Conservation (phyloP, 2,113 vertebrate genomes). For the Polyodon spathula region DNA sequence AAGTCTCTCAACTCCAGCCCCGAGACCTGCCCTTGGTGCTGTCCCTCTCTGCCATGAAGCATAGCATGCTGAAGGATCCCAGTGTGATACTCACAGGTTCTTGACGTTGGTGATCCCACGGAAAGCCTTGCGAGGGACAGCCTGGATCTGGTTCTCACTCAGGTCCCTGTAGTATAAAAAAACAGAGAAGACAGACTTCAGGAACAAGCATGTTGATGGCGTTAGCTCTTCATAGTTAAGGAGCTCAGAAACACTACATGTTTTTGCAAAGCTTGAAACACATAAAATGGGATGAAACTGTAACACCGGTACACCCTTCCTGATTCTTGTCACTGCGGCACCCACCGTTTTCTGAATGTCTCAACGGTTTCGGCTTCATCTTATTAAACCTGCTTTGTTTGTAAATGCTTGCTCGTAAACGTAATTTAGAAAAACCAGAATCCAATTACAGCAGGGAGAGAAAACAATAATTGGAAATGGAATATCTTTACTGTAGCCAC, state of each 20-base stretch:
- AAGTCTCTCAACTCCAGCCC: no score
- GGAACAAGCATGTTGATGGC: conserved; percentile 7
- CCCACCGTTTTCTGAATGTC: conserved; percentile 48
- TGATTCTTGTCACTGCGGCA: conserved; percentile 26
- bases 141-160: conserved; percentile 96
- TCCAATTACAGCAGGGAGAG: conserved; percentile 41
- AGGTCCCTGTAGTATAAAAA: conserved; percentile 69
- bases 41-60: no score
- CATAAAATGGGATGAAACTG: no score
- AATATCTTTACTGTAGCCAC: conserved; percentile 44
- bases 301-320: neutral
- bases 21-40: no score
- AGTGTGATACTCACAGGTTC: conserved; percentile 78
- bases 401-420: conserved; percentile 40
- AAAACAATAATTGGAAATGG: conserved; percentile 34
- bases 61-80: no score
- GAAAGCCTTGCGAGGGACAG: conserved; percentile 94
- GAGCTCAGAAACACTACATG: no score
- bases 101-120: conserved; percentile 88
- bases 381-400: conserved; percentile 51
- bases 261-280: no score
- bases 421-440: conserved; percentile 42
- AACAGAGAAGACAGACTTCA: conserved; percentile 24
- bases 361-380: conserved; percentile 43
- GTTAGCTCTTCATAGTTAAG: conserved; percentile 16